Conservation (phyloP, 2,888 invertebrate genomes). For the Sepiola atlantica region DNA sequence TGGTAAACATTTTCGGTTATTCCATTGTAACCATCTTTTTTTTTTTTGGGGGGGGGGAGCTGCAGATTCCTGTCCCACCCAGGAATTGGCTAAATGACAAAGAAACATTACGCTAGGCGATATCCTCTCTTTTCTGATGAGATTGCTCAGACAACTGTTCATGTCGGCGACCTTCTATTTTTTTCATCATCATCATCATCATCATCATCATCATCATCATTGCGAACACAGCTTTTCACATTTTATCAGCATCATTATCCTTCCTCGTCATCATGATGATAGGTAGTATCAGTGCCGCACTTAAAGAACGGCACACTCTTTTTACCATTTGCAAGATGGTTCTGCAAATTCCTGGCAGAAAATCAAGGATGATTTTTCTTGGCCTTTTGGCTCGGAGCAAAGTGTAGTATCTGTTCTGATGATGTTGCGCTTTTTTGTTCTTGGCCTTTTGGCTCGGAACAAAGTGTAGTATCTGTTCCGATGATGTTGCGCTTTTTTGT, state of each 20-base stretch:
- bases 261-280: neutral
- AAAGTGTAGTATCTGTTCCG: too few species aligned
- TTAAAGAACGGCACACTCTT: neutral
- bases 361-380: neutral
- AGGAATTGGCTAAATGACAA: neutral
- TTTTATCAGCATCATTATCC: neutral
- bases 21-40: neutral
- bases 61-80: neutral
- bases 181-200: too few species aligned
- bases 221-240: neutral
- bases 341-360: neutral
- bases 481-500: too few species aligned
- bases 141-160: neutral
- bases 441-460: too few species aligned
- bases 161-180: neutral
- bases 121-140: neutral
- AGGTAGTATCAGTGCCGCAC: too few species aligned
- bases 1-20: neutral
- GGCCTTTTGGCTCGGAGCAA: too few species aligned
- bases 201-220: neutral
- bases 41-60: neutral
- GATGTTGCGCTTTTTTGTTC: too few species aligned
- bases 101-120: neutral
- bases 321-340: conserved; percentile 2
- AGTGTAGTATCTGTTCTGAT: too few species aligned